Conservation (phyloP, 2,797 vertebrate genomes). For the Prunella strophiata region DNA sequence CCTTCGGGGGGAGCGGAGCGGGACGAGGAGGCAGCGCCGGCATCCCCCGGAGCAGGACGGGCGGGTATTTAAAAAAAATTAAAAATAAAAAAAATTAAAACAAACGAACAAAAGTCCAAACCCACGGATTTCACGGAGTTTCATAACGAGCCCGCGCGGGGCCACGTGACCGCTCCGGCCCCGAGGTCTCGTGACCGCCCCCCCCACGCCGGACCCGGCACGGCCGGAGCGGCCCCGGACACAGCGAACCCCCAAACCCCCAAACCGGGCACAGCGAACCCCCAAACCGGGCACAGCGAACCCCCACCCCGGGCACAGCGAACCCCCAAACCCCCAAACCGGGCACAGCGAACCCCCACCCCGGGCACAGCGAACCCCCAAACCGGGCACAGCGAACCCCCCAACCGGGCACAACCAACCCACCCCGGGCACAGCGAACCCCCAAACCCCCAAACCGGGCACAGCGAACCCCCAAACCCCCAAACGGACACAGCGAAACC, state of each 20-base stretch:
- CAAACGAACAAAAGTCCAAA: background rate
- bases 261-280: too few species aligned
- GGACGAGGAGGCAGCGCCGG: accelerated
- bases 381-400: too few species aligned
- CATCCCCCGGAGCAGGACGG: background rate
- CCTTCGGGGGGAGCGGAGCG: constrained; percentile 29
- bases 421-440: too few species aligned
- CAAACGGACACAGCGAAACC: too few species aligned
- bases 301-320: too few species aligned
- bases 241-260: background rate
- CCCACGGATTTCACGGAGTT: background rate
- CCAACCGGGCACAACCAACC: too few species aligned
- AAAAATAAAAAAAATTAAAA: background rate
- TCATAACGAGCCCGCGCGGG: background rate
- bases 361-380: too few species aligned
- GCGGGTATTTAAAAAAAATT: background rate
- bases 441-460: too few species aligned
- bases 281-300: too few species aligned
- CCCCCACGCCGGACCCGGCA: background rate
- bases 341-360: too few species aligned
- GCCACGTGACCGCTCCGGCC: background rate
- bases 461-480: too few species aligned
- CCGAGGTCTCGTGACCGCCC: background rate
- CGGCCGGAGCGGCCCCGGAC: background rate
- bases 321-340: too few species aligned